Evolutionary conservation across 2,888 invertebrate species (phyloP).

Genomic region (Acleris emargana): DNA sequence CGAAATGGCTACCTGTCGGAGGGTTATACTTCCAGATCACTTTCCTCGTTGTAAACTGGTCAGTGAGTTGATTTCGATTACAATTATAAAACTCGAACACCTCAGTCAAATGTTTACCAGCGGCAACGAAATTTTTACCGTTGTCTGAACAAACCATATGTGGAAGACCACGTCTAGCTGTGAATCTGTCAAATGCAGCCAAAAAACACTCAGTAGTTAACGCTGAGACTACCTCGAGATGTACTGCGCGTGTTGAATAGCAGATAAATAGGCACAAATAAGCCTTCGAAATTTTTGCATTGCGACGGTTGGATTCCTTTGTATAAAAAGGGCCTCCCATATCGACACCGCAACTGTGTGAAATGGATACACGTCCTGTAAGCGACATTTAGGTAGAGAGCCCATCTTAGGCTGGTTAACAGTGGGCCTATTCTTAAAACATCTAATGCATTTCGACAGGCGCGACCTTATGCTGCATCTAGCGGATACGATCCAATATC

Average conservation of each 20-base stretch:
- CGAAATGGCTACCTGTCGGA: background rate
- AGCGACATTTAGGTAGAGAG: background rate
- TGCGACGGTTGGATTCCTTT: background rate
- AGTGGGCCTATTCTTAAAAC: background rate
- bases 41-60: background rate
- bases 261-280: background rate
- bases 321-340: background rate
- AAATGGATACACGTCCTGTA: background rate
- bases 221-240: background rate
- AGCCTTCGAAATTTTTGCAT: background rate
- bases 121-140: conserved; percentile 9
- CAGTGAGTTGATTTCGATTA: background rate
- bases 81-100: background rate
- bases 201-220: background rate
- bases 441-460: background rate
- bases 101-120: conserved; percentile 11
- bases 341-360: background rate
- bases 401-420: background rate
- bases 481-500: no score
- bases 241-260: no score
- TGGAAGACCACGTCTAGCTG: conserved; percentile 1
- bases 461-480: no score
- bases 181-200: conserved; percentile 5
- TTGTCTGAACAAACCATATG: background rate
- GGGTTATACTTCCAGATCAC: background rate